These are phyloP conservation scores for Liparis tanakae DNA, from an alignment of 2,797 vertebrate genomes.

Conservation along the genomic window DNA sequence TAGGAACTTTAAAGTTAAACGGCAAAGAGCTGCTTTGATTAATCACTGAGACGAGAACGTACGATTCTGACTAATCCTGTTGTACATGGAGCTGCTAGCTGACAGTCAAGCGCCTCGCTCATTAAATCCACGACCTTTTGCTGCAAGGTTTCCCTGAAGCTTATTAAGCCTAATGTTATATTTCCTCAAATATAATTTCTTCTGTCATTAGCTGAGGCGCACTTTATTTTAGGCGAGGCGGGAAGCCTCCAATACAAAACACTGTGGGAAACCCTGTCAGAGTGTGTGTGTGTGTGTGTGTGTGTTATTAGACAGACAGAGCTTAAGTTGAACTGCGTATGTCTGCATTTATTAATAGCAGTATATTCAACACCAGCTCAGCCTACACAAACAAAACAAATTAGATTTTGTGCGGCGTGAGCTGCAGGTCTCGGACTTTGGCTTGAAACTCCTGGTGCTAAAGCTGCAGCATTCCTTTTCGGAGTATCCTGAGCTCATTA, in stretches of 20 bases:
- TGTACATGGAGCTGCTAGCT: constrained; percentile 10
- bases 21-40: constrained; percentile 18
- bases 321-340: constrained; percentile 20
- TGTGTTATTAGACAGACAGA: constrained; percentile 17
- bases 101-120: not conserved
- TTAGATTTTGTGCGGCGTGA: constrained; percentile 25
- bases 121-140: constrained; percentile 20
- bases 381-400: constrained; percentile 43
- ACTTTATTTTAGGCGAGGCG: constrained; percentile 7
- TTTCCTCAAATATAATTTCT: constrained; percentile 26
- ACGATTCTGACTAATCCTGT: not conserved
- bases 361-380: constrained; percentile 20
- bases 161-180: constrained; percentile 13
- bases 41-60: constrained; percentile 17
- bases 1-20: constrained; percentile 19
- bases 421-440: constrained; percentile 39
- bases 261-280: constrained; percentile 4
- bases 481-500: constrained; percentile 77
- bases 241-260: constrained; percentile 7
- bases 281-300: not conserved
- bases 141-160: not conserved
- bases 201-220: not conserved
- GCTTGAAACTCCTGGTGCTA: constrained; percentile 45
- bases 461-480: constrained; percentile 60
- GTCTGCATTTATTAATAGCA: constrained; percentile 35